A percentile compares a stretch with the other conserved stretches of the same genome.
Conservation (phyloP, 2,113 vertebrate species). For the Pachycephala philippinensis region DNA sequence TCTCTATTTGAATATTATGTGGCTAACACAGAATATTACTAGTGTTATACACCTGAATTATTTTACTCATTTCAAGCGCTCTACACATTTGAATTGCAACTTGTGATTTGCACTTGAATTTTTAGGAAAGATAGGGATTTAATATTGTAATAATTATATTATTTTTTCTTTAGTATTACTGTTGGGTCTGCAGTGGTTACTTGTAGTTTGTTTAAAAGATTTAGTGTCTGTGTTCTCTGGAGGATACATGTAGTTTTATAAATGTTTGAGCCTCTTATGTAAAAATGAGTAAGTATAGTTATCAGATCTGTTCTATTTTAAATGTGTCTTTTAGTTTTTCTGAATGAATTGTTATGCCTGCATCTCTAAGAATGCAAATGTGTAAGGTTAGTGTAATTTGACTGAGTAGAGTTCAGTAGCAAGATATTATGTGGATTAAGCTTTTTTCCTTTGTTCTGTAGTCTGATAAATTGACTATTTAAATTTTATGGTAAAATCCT, state of each 20-base stretch:
- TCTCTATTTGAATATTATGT: not conserved
- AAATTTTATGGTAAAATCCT: not conserved
- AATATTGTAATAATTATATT: not conserved
- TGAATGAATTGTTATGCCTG: not conserved
- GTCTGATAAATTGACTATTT: not conserved
- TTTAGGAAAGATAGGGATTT: not conserved
- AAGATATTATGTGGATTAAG: not conserved
- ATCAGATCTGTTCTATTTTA: not conserved
- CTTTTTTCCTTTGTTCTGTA: not conserved
- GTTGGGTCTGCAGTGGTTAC: not conserved
- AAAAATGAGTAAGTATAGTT: not conserved
- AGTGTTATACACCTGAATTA: not conserved
- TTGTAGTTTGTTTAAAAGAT: not conserved
- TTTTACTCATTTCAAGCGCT: conserved; percentile 41
- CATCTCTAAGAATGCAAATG: not conserved
- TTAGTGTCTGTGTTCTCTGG: not conserved
- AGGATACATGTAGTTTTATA: not conserved
- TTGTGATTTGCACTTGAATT: conserved; percentile 4
- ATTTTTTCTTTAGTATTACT: not conserved
- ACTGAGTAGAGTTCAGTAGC: not conserved
- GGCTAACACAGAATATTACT: not conserved
- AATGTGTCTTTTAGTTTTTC: not conserved
- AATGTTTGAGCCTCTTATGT: not conserved
- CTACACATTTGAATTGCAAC: not conserved
- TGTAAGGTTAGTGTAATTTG: not conserved